Base-by-base conservation (phyloP, 2,888 invertebrate species). In the Rugalucina vietnamica region DNA sequence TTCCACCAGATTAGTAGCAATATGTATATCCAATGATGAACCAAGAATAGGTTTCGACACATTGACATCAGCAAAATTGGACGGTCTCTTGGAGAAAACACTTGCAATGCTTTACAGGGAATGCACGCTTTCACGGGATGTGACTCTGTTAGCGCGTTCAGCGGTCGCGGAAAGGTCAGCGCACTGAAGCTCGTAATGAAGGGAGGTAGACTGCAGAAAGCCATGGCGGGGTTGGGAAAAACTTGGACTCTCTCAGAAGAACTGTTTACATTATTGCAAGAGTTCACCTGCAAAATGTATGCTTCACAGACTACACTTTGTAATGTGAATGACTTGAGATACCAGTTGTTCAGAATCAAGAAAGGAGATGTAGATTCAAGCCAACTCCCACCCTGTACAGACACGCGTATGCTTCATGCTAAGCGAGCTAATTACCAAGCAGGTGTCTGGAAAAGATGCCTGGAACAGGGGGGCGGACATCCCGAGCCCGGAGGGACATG, bases 371-470 rank as follows among this genome's bases (percentile, higher is more conserved):
- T 80, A n/a, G 78, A 87, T 29, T 65, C 54, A 24, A 24, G 60
- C 3, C 75, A 82, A 71, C 81, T 88, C 21, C 87, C 85, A 70
- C 84, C 84, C 36, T 82, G 84, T 57, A n/a, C 39, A 70, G 86
- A 80, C 49, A 37, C 49, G 18, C 49, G 87, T 27, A 18, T 27
- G 1, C 12, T 60, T 34, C 84, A 87, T 60, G 43, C 71, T n/a
- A 34, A 34, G 27, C 65, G 87, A 18, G 88, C 87, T 14, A 85
- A 88, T 77, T 88, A 88, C 54, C 86, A 88, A 57, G 76, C 81
- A 27, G 83, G 79, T 18, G 79, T 88, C 34, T 88, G 78, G 87
- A 49, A 74, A 29, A 49, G 74, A 39, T 43, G 73, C 77, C 43
- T 78, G 3, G 79, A 76, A n/a, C n/a, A 69, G 21, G 70, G n/a